Conservation (phyloP, 2,888 invertebrate species). For the Dusona sp. region DNA sequence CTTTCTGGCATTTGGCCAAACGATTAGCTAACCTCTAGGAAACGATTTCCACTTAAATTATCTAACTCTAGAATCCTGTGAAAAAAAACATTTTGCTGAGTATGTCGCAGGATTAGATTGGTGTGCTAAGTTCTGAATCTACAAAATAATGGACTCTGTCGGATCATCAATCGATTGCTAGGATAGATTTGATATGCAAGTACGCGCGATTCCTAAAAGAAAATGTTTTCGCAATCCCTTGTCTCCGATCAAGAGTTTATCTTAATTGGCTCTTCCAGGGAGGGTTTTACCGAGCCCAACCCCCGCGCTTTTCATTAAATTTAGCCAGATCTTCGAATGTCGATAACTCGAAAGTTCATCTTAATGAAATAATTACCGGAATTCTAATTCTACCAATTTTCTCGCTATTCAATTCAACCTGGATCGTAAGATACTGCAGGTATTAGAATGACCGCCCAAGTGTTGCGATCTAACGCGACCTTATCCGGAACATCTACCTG, state of each 20-base stretch:
- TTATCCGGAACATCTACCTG: not conserved
- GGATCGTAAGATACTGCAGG: constrained; percentile 40
- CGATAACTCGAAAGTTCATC: constrained; percentile 30
- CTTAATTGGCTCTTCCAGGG: not conserved
- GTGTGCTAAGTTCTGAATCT: not conserved
- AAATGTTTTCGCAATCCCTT: not conserved
- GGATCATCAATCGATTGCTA: not conserved
- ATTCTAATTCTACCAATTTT: constrained; percentile 60
- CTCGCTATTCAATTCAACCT: constrained; percentile 60
- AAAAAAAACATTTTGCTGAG: not conserved
- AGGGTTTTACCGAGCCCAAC: not conserved
- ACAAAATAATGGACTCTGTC: not conserved
- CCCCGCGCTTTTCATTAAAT: constrained; percentile 45
- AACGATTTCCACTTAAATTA: not conserved
- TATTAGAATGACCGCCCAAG: not conserved
- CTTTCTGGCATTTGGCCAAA: constrained; percentile 18
- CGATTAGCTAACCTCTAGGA: constrained; percentile 5
- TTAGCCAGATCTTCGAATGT: constrained; percentile 28
- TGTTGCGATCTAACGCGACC: constrained; percentile 6
- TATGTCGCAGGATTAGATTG: not conserved
- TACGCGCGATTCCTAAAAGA: not conserved
- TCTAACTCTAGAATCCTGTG: not conserved
- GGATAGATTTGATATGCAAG: not conserved
- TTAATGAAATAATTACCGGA: constrained; percentile 70
- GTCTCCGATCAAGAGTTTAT: not conserved